phyloP scores from a whole-genome alignment of 2,888 invertebrate species.

The Lepeophtheirus nordmannii region DNA sequence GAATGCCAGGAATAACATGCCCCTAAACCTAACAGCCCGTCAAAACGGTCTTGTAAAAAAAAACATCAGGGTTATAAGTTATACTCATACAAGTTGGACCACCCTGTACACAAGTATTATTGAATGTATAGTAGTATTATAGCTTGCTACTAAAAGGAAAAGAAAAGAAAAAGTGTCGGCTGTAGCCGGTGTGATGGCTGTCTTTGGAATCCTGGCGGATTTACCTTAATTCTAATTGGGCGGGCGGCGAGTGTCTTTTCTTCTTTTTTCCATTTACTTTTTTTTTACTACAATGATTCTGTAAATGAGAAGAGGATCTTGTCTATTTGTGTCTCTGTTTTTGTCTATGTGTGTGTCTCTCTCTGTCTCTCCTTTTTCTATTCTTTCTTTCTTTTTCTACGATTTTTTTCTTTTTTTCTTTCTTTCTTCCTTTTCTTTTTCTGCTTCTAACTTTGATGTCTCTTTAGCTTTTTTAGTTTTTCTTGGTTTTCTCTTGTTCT shows the following conservation, averaged over 20 bases:
- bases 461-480: background rate
- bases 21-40: too few relatives aligned
- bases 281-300: background rate
- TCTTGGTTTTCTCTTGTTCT: background rate
- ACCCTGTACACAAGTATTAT: too few relatives aligned
- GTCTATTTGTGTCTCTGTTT: background rate
- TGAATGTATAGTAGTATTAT: too few relatives aligned
- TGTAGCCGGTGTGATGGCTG: background rate
- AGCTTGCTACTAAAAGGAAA: background rate
- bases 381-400: background rate
- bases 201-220: background rate
- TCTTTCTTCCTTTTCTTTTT: background rate
- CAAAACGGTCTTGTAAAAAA: too few relatives aligned
- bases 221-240: background rate
- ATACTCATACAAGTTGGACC: too few relatives aligned
- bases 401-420: background rate
- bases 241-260: background rate
- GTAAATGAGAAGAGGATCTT: background rate
- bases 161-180: slow-evolving; percentile 1
- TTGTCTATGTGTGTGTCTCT: background rate
- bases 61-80: too few relatives aligned
- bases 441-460: background rate
- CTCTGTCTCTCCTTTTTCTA: background rate
- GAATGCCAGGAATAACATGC: too few relatives aligned
- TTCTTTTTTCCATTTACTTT: background rate